These are phyloP conservation scores for Prostheceraeus crozeri DNA, from an alignment of 2,888 invertebrate genomes.

Conservation along the genomic window DNA sequence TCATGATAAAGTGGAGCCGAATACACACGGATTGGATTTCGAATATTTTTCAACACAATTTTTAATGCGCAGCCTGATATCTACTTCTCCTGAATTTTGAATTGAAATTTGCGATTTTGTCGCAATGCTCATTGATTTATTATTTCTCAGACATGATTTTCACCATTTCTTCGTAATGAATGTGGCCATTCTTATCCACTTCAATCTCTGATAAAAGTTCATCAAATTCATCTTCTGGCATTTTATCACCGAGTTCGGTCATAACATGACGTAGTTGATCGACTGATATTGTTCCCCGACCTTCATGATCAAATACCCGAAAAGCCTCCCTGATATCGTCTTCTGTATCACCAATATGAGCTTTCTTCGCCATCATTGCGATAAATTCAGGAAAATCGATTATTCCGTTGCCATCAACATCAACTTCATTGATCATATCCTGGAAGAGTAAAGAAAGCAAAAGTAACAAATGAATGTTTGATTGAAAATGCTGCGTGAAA, in stretches of 20 bases:
- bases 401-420: slow-evolving; percentile 25
- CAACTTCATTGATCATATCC: slow-evolving; percentile 11
- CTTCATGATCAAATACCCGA: background rate
- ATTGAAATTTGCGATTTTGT: too few relatives aligned
- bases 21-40: too few relatives aligned
- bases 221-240: slow-evolving; percentile 20
- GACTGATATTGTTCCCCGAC: background rate
- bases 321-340: slow-evolving; percentile 16
- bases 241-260: slow-evolving; percentile 12
- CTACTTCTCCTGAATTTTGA: too few relatives aligned
- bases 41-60: too few relatives aligned
- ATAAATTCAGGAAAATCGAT: slow-evolving; percentile 23
- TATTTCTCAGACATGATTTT: too few relatives aligned
- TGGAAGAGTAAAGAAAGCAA: slow-evolving; percentile 1
- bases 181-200: background rate
- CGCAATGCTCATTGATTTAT: too few relatives aligned
- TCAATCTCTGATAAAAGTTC: slow-evolving; percentile 2
- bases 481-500: too few relatives aligned
- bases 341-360: slow-evolving; percentile 1
- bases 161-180: slow-evolving; percentile 12
- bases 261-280: slow-evolving; percentile 5
- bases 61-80: too few relatives aligned
- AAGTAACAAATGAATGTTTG: too few relatives aligned
- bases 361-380: slow-evolving; percentile 27
- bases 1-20: too few relatives aligned